Base-by-base conservation (phyloP, 2,113 vertebrate genomes). In the Xiphorhynchus elegans region DNA sequence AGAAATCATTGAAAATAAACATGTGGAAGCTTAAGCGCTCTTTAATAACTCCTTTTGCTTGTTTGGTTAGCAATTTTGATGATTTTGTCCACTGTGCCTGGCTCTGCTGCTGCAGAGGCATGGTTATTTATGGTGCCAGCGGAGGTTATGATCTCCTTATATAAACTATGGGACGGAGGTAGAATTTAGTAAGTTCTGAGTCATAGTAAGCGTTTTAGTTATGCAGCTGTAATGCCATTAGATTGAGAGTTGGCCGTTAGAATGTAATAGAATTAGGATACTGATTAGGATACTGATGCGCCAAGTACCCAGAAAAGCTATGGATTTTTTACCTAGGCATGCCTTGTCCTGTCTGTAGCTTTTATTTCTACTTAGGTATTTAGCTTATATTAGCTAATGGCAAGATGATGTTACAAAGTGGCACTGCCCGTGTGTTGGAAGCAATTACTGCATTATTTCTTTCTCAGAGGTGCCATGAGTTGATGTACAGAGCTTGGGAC, bases 21-120 rank as follows among this genome's bases (percentile, higher is more conserved):
- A 96, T 26, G 74, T 87, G 92, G 93, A 77, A 89, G 77, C 66
- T 90, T 89, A 96, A 96, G 76, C 9, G 0, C 44, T 93, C 88
- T 95, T 92, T 93, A 97, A 92, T 84, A 95, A 93, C 85, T 95
- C 91, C 78, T 94, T 84, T 69, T 96, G 93, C 92, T 96, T 96
- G 76, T 96, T 96, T 96, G 83, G 64, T 96, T 95, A 92, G 93
- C 83, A 95, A 67, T 96, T 90, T 60, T 37, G 49, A 62, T 90
- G 83, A 49, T 81, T 95, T 78, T 7, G 68, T 84, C 47, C 4
- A 0, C 35, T 55, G 50, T 63, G 92, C 68, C 95, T 87, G 82
- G 73, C 85, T 78, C 40, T 86, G 93, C 60, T 84, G 93, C 86
- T 84, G 49, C 33, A 73, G 44, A 64, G 40, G n/a, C 52, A 60